Evolutionary conservation across 2,888 invertebrate genomes (phyloP).

Genomic region (Charanyca ferruginea): DNA sequence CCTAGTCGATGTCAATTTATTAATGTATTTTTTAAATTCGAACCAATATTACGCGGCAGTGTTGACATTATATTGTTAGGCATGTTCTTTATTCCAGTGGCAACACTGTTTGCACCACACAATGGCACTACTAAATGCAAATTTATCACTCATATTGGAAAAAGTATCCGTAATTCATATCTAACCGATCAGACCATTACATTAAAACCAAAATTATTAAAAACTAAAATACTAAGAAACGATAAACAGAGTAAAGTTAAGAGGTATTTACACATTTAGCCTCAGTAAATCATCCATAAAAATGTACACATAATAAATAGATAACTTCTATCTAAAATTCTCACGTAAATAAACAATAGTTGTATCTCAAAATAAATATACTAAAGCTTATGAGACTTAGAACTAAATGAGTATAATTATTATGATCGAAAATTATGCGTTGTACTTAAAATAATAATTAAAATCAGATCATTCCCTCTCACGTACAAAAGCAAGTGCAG

Average conservation of each 20-base stretch:
- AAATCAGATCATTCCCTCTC: slow-evolving; percentile 72
- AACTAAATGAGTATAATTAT: slow-evolving; percentile 88
- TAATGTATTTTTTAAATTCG: slow-evolving; percentile 22
- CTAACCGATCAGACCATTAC: slow-evolving; percentile 66
- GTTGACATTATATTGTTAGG: slow-evolving; percentile 63
- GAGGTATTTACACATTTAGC: slow-evolving; percentile 89
- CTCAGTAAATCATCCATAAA: slow-evolving; percentile 83
- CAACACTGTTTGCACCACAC: slow-evolving; percentile 76
- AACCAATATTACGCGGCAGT: slow-evolving; percentile 54
- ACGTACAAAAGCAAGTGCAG: slow-evolving; percentile 63
- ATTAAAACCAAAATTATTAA: slow-evolving; percentile 61
- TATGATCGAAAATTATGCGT: slow-evolving; percentile 87
- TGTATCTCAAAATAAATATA: slow-evolving; percentile 82
- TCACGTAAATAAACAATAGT: slow-evolving; percentile 73
- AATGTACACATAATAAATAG: slow-evolving; percentile 86
- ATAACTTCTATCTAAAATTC: slow-evolving; percentile 77
- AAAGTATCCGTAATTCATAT: slow-evolving; percentile 65
- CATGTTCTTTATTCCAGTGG: slow-evolving; percentile 66
- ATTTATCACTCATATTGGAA: slow-evolving; percentile 81
- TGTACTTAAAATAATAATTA: slow-evolving; percentile 71
- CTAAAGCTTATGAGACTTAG: slow-evolving; percentile 84
- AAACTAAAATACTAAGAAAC: slow-evolving; percentile 69
- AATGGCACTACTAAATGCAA: slow-evolving; percentile 89
- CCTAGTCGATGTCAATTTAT: slow-evolving; percentile 10
- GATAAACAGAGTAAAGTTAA: slow-evolving; percentile 77